Conservation (phyloP, 2,888 invertebrate genomes). For the Himalopsyche tibetana region DNA sequence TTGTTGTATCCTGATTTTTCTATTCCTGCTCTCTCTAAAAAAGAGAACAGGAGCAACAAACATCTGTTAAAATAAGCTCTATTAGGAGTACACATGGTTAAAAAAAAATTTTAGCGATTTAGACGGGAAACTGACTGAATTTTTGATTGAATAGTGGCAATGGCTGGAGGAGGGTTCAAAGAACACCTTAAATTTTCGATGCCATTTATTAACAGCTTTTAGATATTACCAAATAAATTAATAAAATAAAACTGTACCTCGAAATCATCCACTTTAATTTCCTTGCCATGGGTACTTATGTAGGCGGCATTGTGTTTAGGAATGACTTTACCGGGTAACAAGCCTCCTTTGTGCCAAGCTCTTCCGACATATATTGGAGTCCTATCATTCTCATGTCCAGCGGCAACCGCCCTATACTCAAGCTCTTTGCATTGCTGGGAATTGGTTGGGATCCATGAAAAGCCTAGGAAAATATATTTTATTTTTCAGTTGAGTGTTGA, state of each 20-base stretch:
- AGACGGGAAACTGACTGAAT: no score
- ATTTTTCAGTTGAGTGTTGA: no score
- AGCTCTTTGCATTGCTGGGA: constrained; percentile 68
- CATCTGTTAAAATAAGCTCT: no score
- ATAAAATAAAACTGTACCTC: constrained; percentile 69
- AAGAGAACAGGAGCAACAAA: no score
- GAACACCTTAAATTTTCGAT: not conserved
- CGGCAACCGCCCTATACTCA: constrained; percentile 70
- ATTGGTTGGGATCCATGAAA: constrained; percentile 70
- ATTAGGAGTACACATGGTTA: no score
- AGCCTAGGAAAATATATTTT: constrained; percentile 14
- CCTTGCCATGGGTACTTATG: constrained; percentile 71
- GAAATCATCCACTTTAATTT: constrained; percentile 73
- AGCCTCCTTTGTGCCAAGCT: constrained; percentile 72
- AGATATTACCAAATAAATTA: not conserved
- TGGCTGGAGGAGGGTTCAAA: no score
- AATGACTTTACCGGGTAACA: constrained; percentile 73
- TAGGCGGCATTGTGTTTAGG: constrained; percentile 72
- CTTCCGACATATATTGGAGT: constrained; percentile 75
- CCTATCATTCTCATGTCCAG: constrained; percentile 72
- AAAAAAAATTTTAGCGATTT: no score
- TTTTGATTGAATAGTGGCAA: no score
- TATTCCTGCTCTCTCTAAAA: no score
- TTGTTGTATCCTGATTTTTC: no score
- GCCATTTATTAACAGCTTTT: not conserved